Evolutionary conservation across 2,888 invertebrate species (phyloP), one percentile per base, ranked within the genome.

Genomic region (Conchocele bisecta): DNA sequence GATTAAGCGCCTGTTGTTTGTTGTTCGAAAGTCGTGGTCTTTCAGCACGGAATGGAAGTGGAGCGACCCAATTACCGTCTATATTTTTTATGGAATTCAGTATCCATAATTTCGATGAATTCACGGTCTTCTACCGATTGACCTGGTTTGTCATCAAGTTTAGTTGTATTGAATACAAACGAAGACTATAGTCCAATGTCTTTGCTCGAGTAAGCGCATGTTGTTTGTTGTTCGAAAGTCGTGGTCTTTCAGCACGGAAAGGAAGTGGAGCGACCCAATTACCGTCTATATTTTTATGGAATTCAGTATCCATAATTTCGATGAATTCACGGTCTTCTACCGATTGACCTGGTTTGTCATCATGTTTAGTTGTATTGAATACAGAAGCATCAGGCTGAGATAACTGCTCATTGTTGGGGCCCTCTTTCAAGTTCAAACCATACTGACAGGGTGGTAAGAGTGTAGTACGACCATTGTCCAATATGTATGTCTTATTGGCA

Each of bases 21-120:
- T n/a, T n/a, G n/a, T n/a, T n/a, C n/a, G n/a, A n/a, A n/a, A n/a
- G n/a, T n/a, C n/a, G n/a, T n/a, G n/a, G n/a, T n/a, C n/a, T n/a
- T n/a, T n/a, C n/a, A n/a, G n/a, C n/a, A n/a, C n/a, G n/a, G n/a
- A 75, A 68, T 4, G 75, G 75, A 26, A 77, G 60, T 0, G 76
- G 74, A 3, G 64, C 56, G 0, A 44, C 26, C 74, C 70, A 74
- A 11, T 61, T 41, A 15, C 73, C 54, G 20, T 1, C 13, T 17
- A 20, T 0, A 3, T 60, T 41, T 44, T 59, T 65, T 7, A 5
- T 9, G 48, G 70, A 50, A n/a, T n/a, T n/a, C n/a, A n/a, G n/a
- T n/a, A n/a, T n/a, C n/a, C n/a, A n/a, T n/a, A n/a, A n/a, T n/a
- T n/a, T n/a, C n/a, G n/a, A n/a, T n/a, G n/a, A n/a, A n/a, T n/a